Base-by-base conservation (phyloP, 1,140 invertebrate species). In the Lucilia sericata region DNA sequence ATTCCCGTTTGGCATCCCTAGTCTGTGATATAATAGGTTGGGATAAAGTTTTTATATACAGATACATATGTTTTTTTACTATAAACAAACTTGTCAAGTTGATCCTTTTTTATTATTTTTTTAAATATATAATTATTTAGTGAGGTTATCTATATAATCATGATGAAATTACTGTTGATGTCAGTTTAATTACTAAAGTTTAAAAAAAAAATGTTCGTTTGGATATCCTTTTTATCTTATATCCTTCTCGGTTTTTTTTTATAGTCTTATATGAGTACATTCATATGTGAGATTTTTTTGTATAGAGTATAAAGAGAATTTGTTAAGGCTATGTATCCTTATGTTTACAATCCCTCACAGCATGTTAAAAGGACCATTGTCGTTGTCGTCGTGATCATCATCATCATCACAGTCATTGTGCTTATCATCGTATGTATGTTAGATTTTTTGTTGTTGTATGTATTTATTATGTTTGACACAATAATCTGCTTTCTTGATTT, bases 401-500 rank as follows among this genome's bases (percentile, higher is more conserved):
- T 21, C 8, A 21, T 21, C 19, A 70, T 21, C 21, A 70, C n/a
- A 13, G n/a, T 10, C 65, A 70, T 70, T 70, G n/a, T 21, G 1
- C 65, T 70, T 70, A 70, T 70, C 65, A 70, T 70, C 65, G 65
- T 25, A 5, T 70, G 65, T 60, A 60, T 60, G 14, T n/a, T 7
- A n/a, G 51, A 55, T 55, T 14, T n/a, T 55, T 55, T 55, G 13
- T 21, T 80, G 13, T 21, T 80, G 60, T 49, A 21, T 80, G 42
- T 80, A 80, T 80, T 80, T 49, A 42, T 51, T 80, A 80, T 80
- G 76, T 80, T 80, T 80, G 76, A 80, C 76, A 80, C 47, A 49
- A 80, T 80, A 80, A 80, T 80, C 76, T 49, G n/a, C n/a, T 80
- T 80, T 80, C 60, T 82, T 82, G 81, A 82, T 82, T 82, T 65